These are phyloP conservation scores for Calidris pugnax DNA, from an alignment of 2,113 vertebrate genomes.

Conservation along the genomic window DNA sequence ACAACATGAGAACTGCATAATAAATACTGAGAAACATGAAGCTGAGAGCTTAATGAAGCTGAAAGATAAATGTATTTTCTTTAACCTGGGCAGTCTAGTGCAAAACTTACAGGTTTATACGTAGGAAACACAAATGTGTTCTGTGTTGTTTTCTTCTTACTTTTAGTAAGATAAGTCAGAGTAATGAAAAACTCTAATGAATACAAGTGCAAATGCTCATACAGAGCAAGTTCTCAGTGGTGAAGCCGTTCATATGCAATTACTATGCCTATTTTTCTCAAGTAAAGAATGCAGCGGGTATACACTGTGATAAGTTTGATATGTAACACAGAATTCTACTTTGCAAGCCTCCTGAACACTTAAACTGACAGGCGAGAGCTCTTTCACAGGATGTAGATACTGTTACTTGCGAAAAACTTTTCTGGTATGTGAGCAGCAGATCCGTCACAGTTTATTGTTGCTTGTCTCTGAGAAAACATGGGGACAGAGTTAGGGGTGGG, in stretches of 20 bases:
- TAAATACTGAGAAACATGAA: background rate
- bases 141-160: background rate
- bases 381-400: background rate
- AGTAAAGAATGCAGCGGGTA: background rate
- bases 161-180: background rate
- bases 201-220: background rate
- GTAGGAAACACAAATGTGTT: background rate
- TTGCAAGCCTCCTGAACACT: background rate
- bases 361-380: background rate
- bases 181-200: background rate
- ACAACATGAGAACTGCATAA: background rate
- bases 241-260: background rate
- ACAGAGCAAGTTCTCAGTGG: background rate
- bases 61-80: background rate
- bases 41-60: background rate
- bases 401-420: background rate
- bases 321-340: background rate
- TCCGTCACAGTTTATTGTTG: background rate
- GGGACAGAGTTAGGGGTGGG: background rate
- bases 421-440: background rate
- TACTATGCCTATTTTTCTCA: background rate
- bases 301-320: background rate
- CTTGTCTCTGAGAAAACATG: background rate
- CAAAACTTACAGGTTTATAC: background rate
- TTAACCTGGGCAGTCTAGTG: background rate